phyloP scores from a whole-genome alignment of 2,888 invertebrate species.

The Gymnoscelis rufifasciata region DNA sequence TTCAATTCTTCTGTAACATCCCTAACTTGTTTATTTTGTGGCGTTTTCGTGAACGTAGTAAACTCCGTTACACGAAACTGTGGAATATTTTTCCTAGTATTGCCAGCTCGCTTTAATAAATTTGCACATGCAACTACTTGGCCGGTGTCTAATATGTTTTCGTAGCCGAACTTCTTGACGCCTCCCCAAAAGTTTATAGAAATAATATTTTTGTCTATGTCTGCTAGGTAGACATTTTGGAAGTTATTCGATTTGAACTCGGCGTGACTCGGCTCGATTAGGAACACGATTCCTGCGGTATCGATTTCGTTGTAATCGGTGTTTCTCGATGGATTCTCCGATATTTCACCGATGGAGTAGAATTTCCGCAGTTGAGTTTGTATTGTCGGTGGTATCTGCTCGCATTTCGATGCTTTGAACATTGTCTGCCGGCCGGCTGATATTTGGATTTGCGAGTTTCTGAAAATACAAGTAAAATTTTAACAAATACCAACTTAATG shows the following conservation, averaged over 20 bases:
- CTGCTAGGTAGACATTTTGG: constrained; percentile 81
- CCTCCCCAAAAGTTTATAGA: constrained; percentile 79
- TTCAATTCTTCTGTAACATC: constrained; percentile 66
- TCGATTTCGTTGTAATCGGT: constrained; percentile 84
- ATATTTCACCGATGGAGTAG: constrained; percentile 67
- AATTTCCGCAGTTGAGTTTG: constrained; percentile 53
- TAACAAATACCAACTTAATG: constrained; percentile 8
- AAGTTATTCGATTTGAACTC: constrained; percentile 57
- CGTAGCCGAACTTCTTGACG: constrained; percentile 65
- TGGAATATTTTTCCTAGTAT: constrained; percentile 71
- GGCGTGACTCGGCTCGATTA: constrained; percentile 68
- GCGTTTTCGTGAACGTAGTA: constrained; percentile 80
- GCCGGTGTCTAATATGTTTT: constrained; percentile 78
- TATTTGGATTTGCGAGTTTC: not conserved
- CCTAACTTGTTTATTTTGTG: constrained; percentile 72
- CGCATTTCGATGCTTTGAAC: constrained; percentile 53
- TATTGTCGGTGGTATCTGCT: constrained; percentile 33
- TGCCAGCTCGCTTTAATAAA: constrained; percentile 79
- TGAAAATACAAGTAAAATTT: not conserved
- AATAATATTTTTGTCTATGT: constrained; percentile 72
- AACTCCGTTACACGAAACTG: constrained; percentile 81
- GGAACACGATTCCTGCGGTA: constrained; percentile 83
- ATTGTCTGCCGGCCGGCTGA: constrained; percentile 74
- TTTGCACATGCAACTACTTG: constrained; percentile 80
- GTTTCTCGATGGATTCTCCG: constrained; percentile 37